Percentiles rank a stretch among this genome's conserved stretches.
phyloP scores from a whole-genome alignment of 2,113 vertebrate species.

The Oceanites oceanicus region DNA sequence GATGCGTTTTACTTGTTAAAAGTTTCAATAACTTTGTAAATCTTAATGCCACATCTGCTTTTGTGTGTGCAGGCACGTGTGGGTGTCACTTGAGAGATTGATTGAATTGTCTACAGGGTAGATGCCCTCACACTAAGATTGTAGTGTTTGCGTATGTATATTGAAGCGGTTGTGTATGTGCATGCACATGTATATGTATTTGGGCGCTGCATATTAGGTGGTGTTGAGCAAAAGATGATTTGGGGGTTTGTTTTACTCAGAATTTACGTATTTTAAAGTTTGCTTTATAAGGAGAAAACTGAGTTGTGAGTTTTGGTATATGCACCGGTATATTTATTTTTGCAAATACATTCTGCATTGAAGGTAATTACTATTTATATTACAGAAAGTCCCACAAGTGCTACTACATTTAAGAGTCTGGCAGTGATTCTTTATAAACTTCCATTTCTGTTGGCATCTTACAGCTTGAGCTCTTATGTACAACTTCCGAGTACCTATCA shows the following conservation, averaged over 20 bases:
- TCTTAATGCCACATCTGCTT: conserved; percentile 98
- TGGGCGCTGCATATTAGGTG: background rate
- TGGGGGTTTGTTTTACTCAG: background rate
- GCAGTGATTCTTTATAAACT: conserved; percentile 56
- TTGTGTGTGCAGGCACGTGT: conserved; percentile 83
- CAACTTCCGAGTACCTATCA: conserved; percentile 49
- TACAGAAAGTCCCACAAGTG: conserved; percentile 37
- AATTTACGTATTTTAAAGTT: background rate
- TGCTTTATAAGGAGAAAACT: background rate
- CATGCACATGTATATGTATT: background rate
- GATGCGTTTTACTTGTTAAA: conserved; percentile 98
- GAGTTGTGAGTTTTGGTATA: background rate
- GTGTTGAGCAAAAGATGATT: background rate
- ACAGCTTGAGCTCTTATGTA: conserved; percentile 44
- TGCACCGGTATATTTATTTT: background rate
- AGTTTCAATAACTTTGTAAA: conserved; percentile 99
- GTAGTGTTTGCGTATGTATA: background rate
- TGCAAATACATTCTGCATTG: background rate
- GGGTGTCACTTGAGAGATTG: conserved; percentile 89
- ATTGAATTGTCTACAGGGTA: conserved; percentile 75
- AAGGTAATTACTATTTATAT: conserved; percentile 52
- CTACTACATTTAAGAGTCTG: conserved; percentile 46
- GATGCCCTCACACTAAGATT: conserved; percentile 54
- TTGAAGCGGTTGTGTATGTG: background rate
- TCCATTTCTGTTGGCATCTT: conserved; percentile 33